Base-by-base conservation (phyloP, 2,113 vertebrate species). In the Cisticola juncidis region DNA sequence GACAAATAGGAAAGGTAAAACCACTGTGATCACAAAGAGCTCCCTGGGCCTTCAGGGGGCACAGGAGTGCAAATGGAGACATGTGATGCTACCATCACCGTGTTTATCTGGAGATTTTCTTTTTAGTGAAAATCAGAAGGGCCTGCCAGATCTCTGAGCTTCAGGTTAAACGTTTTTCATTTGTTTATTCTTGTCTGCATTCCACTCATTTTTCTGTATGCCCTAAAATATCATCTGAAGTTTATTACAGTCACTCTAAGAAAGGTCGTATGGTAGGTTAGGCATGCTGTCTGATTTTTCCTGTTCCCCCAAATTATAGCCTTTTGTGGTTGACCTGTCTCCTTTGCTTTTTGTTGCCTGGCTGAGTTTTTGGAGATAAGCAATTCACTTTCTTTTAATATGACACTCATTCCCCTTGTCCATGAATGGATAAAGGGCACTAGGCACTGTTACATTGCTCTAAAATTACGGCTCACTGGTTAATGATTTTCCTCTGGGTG, bases 101-200 rank as follows among this genome's bases (percentile, higher is more conserved):
- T 77, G 76, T 73, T 94, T 90, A 61, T 86, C 47, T 80, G 82
- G 72, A 77, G 68, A 29, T 92, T 94, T 93, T 92, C 81, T 93
- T 69, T 90, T 48, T 26, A 81, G 85, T 62, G 71, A 79, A 87
- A 80, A 77, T 5, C 38, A 94, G 93, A 74, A 88, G 68, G 40
- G 19, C 38, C 48, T 92, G 92, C 90, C 94, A 95, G 90, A 81
- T 74, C 74, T 83, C 87, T 73, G 62, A 44, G 92, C 91, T 94
- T 61, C 91, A 95, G 87, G 91, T 96, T 90, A 92, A 94, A 81
- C 19, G 6, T 58, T 90, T 86, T 91, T 77, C 54, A 77, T 92
- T 90, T 96, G 90, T 87, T 97, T 96, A 90, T 88, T 82, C 92
- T 90, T 86, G 91, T 94, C 94, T 97, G 71, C 90, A 90, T 96